Conservation (phyloP, 2,797 vertebrate genomes). For the Sitta carolinensis region DNA sequence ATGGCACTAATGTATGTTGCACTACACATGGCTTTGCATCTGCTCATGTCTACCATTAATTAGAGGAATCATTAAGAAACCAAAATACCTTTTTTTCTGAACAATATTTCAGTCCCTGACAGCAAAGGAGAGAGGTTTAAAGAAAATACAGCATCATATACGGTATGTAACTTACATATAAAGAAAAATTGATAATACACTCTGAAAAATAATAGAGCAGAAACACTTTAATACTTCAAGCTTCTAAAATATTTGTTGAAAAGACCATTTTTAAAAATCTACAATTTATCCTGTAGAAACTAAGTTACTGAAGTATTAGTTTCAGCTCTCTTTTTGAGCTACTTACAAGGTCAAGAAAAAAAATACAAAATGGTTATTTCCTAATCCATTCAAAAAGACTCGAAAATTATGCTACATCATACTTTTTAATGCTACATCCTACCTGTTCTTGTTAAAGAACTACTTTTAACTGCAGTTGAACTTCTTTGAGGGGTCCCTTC, state of each 20-base stretch:
- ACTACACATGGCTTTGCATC: background rate
- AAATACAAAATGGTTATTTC: background rate
- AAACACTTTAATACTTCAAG: background rate
- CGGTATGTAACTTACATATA: background rate
- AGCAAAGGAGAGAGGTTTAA: slow-evolving; percentile 8
- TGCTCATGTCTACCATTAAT: background rate
- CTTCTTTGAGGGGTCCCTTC: slow-evolving; percentile 91
- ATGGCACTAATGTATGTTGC: background rate
- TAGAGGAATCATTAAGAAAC: background rate
- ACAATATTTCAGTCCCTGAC: slow-evolving; percentile 3
- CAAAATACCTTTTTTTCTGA: slow-evolving; percentile 1
- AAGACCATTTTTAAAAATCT: background rate
- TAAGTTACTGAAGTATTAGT: background rate
- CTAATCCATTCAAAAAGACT: background rate
- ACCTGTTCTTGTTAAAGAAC: slow-evolving; percentile 94
- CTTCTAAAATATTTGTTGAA: background rate
- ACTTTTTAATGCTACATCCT: slow-evolving; percentile 62
- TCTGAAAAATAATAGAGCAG: background rate
- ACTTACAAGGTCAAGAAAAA: background rate
- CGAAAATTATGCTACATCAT: background rate
- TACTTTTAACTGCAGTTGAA: slow-evolving; percentile 84
- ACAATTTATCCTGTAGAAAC: background rate
- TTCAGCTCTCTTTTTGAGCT: background rate
- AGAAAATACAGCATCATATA: background rate
- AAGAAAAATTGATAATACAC: background rate